Base-by-base conservation (phyloP, 2,113 vertebrate genomes). In the Microcebus lehilahytsara region DNA sequence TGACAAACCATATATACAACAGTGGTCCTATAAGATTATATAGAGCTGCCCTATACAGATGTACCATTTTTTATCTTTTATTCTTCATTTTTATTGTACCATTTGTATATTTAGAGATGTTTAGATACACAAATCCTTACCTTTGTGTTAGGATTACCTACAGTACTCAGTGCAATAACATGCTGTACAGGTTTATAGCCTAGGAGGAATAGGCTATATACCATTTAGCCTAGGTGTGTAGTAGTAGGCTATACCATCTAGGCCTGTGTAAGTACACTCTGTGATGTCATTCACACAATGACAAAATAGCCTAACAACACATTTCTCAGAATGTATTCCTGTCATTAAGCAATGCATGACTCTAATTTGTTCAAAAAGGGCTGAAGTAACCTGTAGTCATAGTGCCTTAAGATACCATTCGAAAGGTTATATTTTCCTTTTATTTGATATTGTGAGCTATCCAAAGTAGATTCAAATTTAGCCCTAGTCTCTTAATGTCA, bases 401-500 rank as follows among this genome's bases (percentile, higher is more conserved):
- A 62, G 30, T 13, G 40, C 46, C 67, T 85, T 86, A 75, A 74
- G 42, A 92, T 32, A 51, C 37, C 75, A 74, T 74, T 90, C 77
- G 46, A 49, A 86, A 96, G 67, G 83, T 75, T 67, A 10, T 30
- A 14, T 32, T 95, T 89, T 83, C 87, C 58, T 93, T 89, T 85
- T 85, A 87, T 74, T 86, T 83, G n/a, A n/a, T 75, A 37, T 22
- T 10, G 9, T 40, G 53, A 89, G 30, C 42, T 53, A 22, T 77
- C 9, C 3, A 32, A 91, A 93, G 85, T 30, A 79, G 46, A 95
- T 66, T 91, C 49, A n/a, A 22, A 91, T 42, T 83, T 42, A 64
- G 34, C 46, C 46, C n/a, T 25, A 5, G 34, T 92, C 75, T 87
- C 64, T 56, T 53, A 49, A 71, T 13, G 53, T 58, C 62, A 91